These are phyloP conservation scores for Corydoras maculifer DNA, from an alignment of 2,113 vertebrate species.

Conservation along the genomic window DNA sequence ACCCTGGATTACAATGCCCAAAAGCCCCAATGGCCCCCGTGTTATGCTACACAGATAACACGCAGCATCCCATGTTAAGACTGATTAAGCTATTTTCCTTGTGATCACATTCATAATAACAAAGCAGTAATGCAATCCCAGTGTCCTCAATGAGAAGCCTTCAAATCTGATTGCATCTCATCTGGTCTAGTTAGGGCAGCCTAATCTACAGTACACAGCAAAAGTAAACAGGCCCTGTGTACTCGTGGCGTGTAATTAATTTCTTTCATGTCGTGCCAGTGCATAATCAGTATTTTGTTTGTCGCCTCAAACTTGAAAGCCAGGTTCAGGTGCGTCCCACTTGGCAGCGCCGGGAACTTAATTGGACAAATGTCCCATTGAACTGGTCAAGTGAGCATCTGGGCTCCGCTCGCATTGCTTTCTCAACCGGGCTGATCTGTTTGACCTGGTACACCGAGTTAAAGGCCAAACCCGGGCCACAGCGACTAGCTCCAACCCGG, in stretches of 20 bases:
- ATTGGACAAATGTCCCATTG: conserved; percentile 54
- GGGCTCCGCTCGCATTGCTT: conserved; percentile 39
- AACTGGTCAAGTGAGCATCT: conserved; percentile 51
- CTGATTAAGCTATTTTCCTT: no score
- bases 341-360: conserved; percentile 38
- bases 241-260: conserved; percentile 37
- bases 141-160: neutral
- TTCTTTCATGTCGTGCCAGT: conserved; percentile 47
- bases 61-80: no score
- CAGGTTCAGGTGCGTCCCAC: conserved; percentile 36
- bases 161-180: neutral
- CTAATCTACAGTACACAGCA: neutral
- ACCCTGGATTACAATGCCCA: no score
- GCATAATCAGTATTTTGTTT: conserved; percentile 55
- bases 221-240: conserved; percentile 15
- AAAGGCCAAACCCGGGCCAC: conserved; percentile 2
- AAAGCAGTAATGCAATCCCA: no score
- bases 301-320: conserved; percentile 20
- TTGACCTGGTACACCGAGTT: conserved; percentile 23
- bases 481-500: conserved; percentile 52
- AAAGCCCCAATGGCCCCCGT: no score
- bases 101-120: no score
- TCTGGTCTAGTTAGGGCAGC: neutral
- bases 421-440: conserved; percentile 29
- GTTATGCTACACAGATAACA: no score